phyloP scores from a whole-genome alignment of 2,113 vertebrate genomes.

The Jacana jacana region DNA sequence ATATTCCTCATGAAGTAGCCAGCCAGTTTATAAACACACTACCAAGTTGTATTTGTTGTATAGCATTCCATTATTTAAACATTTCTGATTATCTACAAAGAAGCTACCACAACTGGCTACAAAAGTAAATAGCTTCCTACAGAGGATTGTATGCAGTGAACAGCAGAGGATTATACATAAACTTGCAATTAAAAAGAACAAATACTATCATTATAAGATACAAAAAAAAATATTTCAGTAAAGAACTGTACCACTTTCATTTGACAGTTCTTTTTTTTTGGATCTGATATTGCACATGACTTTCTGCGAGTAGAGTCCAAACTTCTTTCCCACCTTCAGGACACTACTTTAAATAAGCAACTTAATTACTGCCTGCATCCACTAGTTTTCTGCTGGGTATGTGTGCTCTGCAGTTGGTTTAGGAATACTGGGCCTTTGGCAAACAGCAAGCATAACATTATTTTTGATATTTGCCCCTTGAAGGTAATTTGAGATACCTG shows the following conservation, averaged over 20 bases:
- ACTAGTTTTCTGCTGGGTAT: background rate
- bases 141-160: background rate
- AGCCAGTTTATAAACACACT: background rate
- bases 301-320: background rate
- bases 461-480: background rate
- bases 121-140: background rate
- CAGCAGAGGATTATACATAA: background rate
- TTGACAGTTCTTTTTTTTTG: background rate
- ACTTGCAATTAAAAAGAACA: background rate
- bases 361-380: conserved; percentile 9
- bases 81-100: background rate
- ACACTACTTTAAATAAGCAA: background rate
- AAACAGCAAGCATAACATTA: conserved; percentile 8
- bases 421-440: background rate
- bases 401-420: background rate
- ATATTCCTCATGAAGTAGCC: background rate
- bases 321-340: background rate
- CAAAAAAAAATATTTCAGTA: background rate
- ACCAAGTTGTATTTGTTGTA: background rate
- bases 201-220: background rate
- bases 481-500: background rate
- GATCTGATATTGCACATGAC: background rate
- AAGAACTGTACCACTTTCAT: background rate
- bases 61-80: background rate
- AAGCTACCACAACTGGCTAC: background rate